Percentiles rank a stretch among this genome's conserved stretches.
Evolutionary conservation across 2,888 invertebrate genomes (phyloP).

Genomic region (Drosophila fulvimacula): DNA sequence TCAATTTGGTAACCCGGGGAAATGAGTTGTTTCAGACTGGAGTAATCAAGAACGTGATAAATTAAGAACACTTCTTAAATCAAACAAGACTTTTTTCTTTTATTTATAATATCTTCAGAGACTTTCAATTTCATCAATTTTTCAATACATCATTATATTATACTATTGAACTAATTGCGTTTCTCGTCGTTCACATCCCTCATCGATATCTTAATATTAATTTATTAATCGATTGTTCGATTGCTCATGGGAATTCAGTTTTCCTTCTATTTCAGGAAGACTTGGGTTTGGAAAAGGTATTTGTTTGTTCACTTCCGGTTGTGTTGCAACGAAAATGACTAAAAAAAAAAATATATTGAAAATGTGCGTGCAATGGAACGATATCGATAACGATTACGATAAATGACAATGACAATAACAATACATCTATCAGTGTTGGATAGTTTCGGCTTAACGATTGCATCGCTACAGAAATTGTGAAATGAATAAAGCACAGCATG

Average conservation of each 20-base stretch:
- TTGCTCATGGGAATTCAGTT: neutral
- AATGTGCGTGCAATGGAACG: constrained; percentile 59
- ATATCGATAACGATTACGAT: constrained; percentile 23
- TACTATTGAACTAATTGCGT: constrained; percentile 19
- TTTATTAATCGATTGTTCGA: constrained; percentile 20
- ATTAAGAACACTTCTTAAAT: constrained; percentile 56
- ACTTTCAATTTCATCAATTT: constrained; percentile 30
- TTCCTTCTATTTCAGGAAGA: neutral
- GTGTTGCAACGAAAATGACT: constrained; percentile 29
- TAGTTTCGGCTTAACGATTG: constrained; percentile 36
- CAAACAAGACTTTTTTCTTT: constrained; percentile 45
- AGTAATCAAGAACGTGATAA: constrained; percentile 11
- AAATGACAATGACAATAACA: constrained; percentile 42
- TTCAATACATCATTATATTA: constrained; percentile 36
- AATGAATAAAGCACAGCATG: constrained; percentile 49
- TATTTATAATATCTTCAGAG: constrained; percentile 26
- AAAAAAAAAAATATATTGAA: constrained; percentile 11
- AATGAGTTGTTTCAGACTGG: neutral
- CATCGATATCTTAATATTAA: constrained; percentile 34
- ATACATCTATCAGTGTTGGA: constrained; percentile 51
- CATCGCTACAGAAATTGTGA: constrained; percentile 36
- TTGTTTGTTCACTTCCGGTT: constrained; percentile 21
- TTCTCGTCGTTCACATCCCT: constrained; percentile 28
- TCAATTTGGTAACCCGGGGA: constrained; percentile 1
- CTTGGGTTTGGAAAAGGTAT: neutral